Conservation (phyloP, 1,140 invertebrate species). For the Caenorhabditis latens region DNA sequence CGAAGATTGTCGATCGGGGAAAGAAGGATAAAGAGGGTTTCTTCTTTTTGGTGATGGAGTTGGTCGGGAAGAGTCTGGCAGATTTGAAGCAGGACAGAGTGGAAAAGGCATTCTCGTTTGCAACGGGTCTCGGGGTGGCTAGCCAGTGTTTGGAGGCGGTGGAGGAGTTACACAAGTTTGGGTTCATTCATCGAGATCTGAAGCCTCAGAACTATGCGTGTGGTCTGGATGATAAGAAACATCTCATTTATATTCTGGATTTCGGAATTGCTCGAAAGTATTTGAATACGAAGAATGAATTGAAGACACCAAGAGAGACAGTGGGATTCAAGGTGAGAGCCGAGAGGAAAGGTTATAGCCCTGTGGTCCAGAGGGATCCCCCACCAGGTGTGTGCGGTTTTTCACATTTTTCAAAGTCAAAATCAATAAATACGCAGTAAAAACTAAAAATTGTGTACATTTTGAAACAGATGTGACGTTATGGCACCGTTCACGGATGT, state of each 20-base stretch:
- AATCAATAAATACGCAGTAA: too few relatives aligned
- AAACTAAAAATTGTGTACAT: too few relatives aligned
- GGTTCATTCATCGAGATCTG: conserved; percentile 57
- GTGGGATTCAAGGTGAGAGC: conserved; percentile 16
- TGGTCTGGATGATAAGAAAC: conserved; percentile 39
- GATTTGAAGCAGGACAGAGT: conserved; percentile 49
- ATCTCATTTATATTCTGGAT: conserved; percentile 61
- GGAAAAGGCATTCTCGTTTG: conserved; percentile 27
- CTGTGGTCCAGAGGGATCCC: too few relatives aligned
- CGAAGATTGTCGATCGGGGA: conserved; percentile 44
- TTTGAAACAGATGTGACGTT: too few relatives aligned
- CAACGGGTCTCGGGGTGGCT: conserved; percentile 46
- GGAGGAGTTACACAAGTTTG: conserved; percentile 37
- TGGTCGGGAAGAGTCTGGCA: conserved; percentile 54
- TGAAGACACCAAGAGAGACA: conserved; percentile 22
- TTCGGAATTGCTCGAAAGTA: conserved; percentile 60
- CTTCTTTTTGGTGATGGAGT: conserved; percentile 59
- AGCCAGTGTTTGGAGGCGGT: conserved; percentile 54
- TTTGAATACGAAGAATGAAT: conserved; percentile 9
- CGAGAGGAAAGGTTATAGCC: not conserved
- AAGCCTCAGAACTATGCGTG: conserved; percentile 6
- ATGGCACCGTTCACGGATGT: too few relatives aligned
- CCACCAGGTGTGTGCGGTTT: too few relatives aligned
- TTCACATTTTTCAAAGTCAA: too few relatives aligned
- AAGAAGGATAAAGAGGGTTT: conserved; percentile 19